Percentiles rank a stretch among this genome's conserved stretches.
Evolutionary conservation across 2,888 invertebrate genomes (phyloP).

Genomic region (Agrochola circellaris): DNA sequence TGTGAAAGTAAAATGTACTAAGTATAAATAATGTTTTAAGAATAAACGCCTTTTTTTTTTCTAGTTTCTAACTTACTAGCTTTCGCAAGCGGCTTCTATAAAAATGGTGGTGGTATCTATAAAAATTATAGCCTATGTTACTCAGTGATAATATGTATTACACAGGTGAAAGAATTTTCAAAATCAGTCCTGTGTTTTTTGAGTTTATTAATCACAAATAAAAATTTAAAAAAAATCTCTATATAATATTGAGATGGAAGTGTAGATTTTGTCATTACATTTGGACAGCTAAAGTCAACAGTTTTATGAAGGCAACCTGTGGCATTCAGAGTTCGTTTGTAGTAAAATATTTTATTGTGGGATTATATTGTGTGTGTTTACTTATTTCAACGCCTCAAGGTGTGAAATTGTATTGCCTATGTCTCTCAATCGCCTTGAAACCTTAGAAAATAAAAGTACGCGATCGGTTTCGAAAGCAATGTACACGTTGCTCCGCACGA

Average conservation of each 20-base stretch:
- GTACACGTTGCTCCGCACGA: slow-evolving; percentile 43
- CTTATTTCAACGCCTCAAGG: not conserved
- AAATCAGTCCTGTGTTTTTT: too few species aligned
- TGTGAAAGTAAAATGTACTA: not conserved
- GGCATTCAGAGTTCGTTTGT: not conserved
- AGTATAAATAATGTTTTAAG: not conserved
- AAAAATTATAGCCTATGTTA: too few species aligned
- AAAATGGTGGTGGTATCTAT: too few species aligned
- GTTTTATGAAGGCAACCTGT: slow-evolving; percentile 19
- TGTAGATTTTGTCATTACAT: not conserved
- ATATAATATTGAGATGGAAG: too few species aligned
- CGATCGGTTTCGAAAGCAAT: slow-evolving; percentile 36
- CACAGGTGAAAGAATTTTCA: too few species aligned
- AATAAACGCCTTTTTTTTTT: not conserved
- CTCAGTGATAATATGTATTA: too few species aligned
- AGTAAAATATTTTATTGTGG: not conserved
- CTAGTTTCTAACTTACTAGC: too few species aligned
- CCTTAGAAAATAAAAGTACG: slow-evolving; percentile 10
- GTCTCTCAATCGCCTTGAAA: slow-evolving; percentile 8
- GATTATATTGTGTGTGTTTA: not conserved
- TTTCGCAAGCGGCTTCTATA: too few species aligned
- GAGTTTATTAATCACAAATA: too few species aligned
- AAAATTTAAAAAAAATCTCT: too few species aligned
- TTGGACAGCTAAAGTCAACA: too few species aligned
- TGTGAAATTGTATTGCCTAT: not conserved